Conservation (phyloP, 92 coral and sea anemone species). For the Phenganax subtilis region DNA sequence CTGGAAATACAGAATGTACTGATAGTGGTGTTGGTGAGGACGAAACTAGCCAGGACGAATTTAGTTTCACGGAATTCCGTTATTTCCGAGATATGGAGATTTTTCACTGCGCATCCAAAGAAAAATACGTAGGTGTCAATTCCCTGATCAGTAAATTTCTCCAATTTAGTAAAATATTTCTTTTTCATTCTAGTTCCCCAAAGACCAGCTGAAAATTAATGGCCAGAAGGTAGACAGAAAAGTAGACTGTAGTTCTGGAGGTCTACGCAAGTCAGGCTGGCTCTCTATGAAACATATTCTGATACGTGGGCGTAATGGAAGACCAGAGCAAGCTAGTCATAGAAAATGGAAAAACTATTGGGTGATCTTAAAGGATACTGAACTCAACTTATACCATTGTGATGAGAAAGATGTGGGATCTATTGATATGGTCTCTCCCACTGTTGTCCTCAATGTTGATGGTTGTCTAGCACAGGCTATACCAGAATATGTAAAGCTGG, state of each 20-base stretch:
- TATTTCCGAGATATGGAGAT: slow-evolving; percentile 75
- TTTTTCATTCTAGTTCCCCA: not conserved
- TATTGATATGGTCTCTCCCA: slow-evolving; percentile 79
- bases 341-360: slow-evolving; percentile 96
- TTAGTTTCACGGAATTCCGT: slow-evolving; percentile 65
- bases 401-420: slow-evolving; percentile 94
- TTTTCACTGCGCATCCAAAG: slow-evolving; percentile 43
- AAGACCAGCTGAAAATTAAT: not conserved
- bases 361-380: slow-evolving; percentile 78
- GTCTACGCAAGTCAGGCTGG: slow-evolving; percentile 72
- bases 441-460: slow-evolving; percentile 68
- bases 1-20: slow-evolving; percentile 1
- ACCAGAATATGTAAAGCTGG: slow-evolving; percentile 93
- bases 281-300: slow-evolving; percentile 82
- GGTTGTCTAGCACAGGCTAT: slow-evolving; percentile 96
- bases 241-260: not conserved
- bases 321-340: slow-evolving; percentile 74
- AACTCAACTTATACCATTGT: slow-evolving; percentile 82
- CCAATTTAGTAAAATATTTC: not conserved
- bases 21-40: slow-evolving; percentile 33
- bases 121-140: slow-evolving; percentile 54
- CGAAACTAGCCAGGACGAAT: slow-evolving; percentile 45
- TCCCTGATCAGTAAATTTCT: no score
- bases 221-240: not conserved
- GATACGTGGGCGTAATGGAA: slow-evolving; percentile 66